Evolutionary conservation across 1,140 invertebrate species (phyloP).

Genomic region (Listronotus bonariensis): DNA sequence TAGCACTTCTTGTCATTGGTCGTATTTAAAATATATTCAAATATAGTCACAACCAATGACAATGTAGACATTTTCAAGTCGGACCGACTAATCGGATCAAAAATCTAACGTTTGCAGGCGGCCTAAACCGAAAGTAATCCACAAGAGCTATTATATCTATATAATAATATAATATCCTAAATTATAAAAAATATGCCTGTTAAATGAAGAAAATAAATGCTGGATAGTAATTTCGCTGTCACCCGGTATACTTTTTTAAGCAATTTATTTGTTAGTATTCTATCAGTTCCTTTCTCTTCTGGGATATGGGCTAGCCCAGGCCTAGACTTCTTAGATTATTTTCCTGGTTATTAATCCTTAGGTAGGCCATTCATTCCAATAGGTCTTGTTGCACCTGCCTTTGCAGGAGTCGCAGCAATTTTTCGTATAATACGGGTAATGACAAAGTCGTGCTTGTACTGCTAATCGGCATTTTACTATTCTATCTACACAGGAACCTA

Average conservation of each 20-base stretch:
- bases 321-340: slow-evolving; percentile 11
- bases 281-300: slow-evolving; percentile 30
- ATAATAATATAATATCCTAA: no score
- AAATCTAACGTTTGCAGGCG: no score
- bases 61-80: no score
- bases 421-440: slow-evolving; percentile 77
- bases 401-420: slow-evolving; percentile 77
- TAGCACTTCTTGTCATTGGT: no score
- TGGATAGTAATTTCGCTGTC: no score
- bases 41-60: no score
- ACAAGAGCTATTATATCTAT: no score
- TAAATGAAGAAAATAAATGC: background rate
- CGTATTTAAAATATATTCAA: no score
- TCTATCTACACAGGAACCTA: slow-evolving; percentile 69
- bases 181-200: no score
- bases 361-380: slow-evolving; percentile 37
- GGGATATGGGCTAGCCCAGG: slow-evolving; percentile 9
- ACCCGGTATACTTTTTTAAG: no score
- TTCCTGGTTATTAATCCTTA: slow-evolving; percentile 1
- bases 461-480: slow-evolving; percentile 76
- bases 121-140: no score
- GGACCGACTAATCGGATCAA: no score
- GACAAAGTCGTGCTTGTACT: slow-evolving; percentile 77
- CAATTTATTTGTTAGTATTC: slow-evolving; percentile 26
- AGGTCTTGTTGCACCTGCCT: slow-evolving; percentile 50